These are phyloP conservation scores for Melanocharis versteri DNA, from an alignment of 2,113 vertebrate genomes.

Conservation along the genomic window DNA sequence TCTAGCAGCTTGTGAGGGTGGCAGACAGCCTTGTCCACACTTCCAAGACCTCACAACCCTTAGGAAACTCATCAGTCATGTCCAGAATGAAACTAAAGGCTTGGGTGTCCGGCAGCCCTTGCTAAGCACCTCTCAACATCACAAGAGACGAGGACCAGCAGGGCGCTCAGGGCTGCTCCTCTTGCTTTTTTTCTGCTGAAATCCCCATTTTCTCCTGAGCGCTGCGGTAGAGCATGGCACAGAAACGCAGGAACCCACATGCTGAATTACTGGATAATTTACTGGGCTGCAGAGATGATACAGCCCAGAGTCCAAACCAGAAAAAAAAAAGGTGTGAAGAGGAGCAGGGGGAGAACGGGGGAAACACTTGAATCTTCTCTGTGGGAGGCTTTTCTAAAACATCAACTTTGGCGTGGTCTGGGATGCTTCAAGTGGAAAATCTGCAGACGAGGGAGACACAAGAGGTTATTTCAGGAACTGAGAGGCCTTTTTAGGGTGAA, in stretches of 20 bases:
- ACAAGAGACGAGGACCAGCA: background rate
- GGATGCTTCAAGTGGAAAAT: slow-evolving; percentile 4
- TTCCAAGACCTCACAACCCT: background rate
- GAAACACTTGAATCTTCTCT: background rate
- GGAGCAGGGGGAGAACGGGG: fast-evolving
- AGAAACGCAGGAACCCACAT: background rate
- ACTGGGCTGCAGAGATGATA: background rate
- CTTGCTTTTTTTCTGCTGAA: background rate
- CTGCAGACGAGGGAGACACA: background rate
- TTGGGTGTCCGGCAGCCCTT: background rate
- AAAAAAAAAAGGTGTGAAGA: background rate
- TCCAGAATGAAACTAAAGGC: background rate
- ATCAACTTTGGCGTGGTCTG: background rate
- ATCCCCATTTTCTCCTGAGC: background rate
- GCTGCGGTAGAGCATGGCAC: fast-evolving
- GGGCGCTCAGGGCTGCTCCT: background rate
- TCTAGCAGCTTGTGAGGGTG: background rate
- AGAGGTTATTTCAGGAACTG: background rate
- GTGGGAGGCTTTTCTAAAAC: background rate
- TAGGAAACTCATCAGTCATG: background rate
- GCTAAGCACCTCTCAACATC: background rate
- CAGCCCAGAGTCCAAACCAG: background rate
- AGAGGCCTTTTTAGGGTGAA: background rate
- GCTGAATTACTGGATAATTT: background rate
- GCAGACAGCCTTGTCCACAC: background rate